phyloP scores from a whole-genome alignment of 2,113 vertebrate genomes.

The Perognathus longimembris region DNA sequence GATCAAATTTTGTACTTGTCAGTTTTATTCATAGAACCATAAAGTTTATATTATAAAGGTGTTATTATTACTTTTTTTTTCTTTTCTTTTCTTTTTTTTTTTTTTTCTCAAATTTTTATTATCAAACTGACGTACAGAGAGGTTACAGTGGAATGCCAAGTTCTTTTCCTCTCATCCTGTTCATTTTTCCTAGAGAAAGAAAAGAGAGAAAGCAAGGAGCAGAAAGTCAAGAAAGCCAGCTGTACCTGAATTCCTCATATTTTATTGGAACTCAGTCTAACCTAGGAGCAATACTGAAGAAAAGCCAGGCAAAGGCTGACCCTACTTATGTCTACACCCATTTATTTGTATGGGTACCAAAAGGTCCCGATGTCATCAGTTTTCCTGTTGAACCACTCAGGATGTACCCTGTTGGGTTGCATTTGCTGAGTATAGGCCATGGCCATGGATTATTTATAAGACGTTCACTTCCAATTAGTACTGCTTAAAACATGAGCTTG shows the following conservation, averaged over 20 bases:
- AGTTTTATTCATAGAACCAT: constrained; percentile 86
- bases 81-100: too few relatives aligned
- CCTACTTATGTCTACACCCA: not conserved
- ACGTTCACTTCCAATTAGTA: constrained; percentile 83
- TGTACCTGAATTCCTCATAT: constrained; percentile 34
- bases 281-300: constrained; percentile 65
- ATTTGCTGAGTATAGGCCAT: constrained; percentile 81
- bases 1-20: constrained; percentile 86
- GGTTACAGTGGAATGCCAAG: too few relatives aligned
- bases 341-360: constrained; percentile 29
- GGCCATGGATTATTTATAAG: constrained; percentile 85
- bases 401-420: constrained; percentile 74
- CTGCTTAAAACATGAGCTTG: constrained; percentile 77
- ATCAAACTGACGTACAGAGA: too few relatives aligned
- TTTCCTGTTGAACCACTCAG: constrained; percentile 77
- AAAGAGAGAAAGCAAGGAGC: not conserved
- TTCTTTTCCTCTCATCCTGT: constrained; percentile 66
- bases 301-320: constrained; percentile 23
- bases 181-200: constrained; percentile 54
- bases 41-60: constrained; percentile 85
- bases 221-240: accelerated
- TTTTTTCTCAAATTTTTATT: too few relatives aligned
- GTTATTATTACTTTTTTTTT: constrained; percentile 84
- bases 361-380: constrained; percentile 69
- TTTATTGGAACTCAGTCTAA: constrained; percentile 63